phyloP scores from a whole-genome alignment of 2,113 vertebrate species.

The Acrocephalus arundinaceus region DNA sequence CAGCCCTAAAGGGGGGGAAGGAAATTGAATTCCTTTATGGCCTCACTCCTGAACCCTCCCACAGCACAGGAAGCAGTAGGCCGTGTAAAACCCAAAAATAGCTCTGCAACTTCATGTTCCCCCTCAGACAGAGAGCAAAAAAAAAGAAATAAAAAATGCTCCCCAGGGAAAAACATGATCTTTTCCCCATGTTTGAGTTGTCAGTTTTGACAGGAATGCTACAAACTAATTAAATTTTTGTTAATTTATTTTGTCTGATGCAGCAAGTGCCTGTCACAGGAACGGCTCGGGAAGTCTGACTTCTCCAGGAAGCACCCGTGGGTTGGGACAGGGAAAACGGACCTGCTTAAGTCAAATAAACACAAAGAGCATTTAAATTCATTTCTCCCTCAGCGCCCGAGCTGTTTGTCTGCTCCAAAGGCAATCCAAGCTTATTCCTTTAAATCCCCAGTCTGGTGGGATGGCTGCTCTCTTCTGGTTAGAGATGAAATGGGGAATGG shows the following conservation, averaged over 20 bases:
- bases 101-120: constrained; percentile 32
- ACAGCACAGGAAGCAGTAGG: constrained; percentile 64
- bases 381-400: constrained; percentile 51
- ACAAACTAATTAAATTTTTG: constrained; percentile 78
- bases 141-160: not conserved
- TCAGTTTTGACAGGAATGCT: constrained; percentile 77
- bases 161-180: constrained; percentile 69
- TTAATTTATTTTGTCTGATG: constrained; percentile 82
- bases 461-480: not conserved
- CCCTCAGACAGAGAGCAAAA: constrained; percentile 15
- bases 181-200: constrained; percentile 72
- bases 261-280: constrained; percentile 68
- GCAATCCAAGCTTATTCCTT: constrained; percentile 1
- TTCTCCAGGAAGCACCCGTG: constrained; percentile 59
- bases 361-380: constrained; percentile 68
- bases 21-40: constrained; percentile 18
- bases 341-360: constrained; percentile 73
- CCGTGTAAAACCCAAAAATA: constrained; percentile 70
- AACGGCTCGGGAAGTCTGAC: constrained; percentile 54
- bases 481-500: not conserved
- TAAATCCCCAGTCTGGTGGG: not conserved
- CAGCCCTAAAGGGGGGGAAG: not conserved
- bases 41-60: constrained; percentile 52
- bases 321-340: constrained; percentile 55
- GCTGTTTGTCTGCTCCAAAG: constrained; percentile 32